Base-by-base conservation (phyloP, 2,888 invertebrate species). In the Drosophila dives region DNA sequence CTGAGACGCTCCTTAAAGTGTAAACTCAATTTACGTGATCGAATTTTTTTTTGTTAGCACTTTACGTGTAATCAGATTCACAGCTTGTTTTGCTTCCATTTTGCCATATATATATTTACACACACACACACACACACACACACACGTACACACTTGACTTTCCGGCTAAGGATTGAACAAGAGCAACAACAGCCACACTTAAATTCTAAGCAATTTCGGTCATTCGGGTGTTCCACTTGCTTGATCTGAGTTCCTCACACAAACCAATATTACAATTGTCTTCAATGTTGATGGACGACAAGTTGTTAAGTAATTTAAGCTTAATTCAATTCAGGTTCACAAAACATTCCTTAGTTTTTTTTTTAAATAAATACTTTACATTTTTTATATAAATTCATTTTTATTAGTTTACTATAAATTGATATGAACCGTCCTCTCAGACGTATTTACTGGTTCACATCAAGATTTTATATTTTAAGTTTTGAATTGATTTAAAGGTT, bases 1-100 rank as follows among this genome's bases (percentile, higher is more conserved):
- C 48, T 40, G 45, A 12, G 54, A n/a, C 38, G 64, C 64, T 73
- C 49, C 65, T 74, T 60, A 68, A 75, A 83, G 88, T 82, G 88
- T 76, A 87, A 85, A 88, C 86, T 85, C 86, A 87, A 85, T 85
- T 85, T 85, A 85, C 88, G 83, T 87, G 86, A 87, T 87, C 88
- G 79, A 85, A 82, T 87, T 82, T 75, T 67, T 65, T 76, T 81
- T 40, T 40, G 20, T 51, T 20, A 42, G 64, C 64, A 65, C 64
- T 65, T 65, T 65, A 34, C 40, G 33, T 64, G 50, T 65, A 86
- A 86, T 81, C 68, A 80, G 84, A 86, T 84, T 84, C 82, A 66
- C 83, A 67, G 64, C 81, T 60, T 50, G 61, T 69, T 65, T 62
- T 63, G 55, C 58, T 63, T 4, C 42, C 61, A 45, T 42, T 50